These are phyloP conservation scores for Apis florea DNA, from an alignment of 1,140 invertebrate species.

Conservation along the genomic window DNA sequence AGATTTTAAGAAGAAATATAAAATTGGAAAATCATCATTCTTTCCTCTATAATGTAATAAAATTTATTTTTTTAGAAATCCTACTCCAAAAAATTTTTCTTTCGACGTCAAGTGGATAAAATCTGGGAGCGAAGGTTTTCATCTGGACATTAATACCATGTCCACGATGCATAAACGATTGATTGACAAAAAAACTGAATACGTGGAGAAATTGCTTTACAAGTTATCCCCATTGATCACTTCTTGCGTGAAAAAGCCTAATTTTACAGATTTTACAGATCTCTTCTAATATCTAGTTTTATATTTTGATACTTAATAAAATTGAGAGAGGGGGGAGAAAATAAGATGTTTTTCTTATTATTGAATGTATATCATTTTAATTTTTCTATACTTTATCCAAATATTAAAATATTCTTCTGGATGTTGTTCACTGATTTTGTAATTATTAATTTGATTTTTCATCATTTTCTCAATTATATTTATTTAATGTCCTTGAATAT, in stretches of 20 bases:
- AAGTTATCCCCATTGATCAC: not conserved
- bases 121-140: not conserved
- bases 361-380: too few species aligned
- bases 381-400: too few species aligned
- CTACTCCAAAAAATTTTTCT: constrained; percentile 29
- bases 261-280: too few species aligned
- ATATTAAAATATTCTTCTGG: too few species aligned
- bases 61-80: constrained; percentile 42
- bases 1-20: too few species aligned
- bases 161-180: constrained; percentile 3
- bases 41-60: not conserved
- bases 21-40: too few species aligned
- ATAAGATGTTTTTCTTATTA: too few species aligned
- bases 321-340: not conserved
- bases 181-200: not conserved
- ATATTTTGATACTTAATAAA: not conserved
- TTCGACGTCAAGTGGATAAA: constrained; percentile 35
- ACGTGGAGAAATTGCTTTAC: not conserved
- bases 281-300: not conserved
- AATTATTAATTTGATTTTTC: too few species aligned
- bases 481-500: not conserved
- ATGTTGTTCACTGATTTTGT: too few species aligned
- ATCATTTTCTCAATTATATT: too few species aligned
- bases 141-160: constrained; percentile 24
- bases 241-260: not conserved